Percentiles rank a stretch among this genome's conserved stretches.
Evolutionary conservation across 2,797 vertebrate genomes (phyloP).

Genomic region (Carduelis carduelis): DNA sequence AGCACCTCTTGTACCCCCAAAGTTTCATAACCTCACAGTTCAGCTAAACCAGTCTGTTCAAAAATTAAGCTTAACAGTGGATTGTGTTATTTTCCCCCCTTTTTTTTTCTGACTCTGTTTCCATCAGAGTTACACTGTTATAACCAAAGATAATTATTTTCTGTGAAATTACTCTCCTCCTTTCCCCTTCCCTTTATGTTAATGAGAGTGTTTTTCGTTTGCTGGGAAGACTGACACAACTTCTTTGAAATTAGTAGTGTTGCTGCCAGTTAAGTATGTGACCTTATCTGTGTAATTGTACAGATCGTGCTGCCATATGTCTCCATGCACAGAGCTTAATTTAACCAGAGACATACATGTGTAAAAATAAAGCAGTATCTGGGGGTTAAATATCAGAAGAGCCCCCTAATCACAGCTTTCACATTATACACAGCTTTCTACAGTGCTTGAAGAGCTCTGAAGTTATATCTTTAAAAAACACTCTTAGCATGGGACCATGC

Average conservation of each 20-base stretch:
- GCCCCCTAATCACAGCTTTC: constrained; percentile 30
- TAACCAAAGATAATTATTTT: constrained; percentile 21
- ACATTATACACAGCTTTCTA: background rate
- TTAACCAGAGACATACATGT: background rate
- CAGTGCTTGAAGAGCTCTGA: background rate
- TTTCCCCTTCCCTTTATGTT: background rate
- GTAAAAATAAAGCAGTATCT: constrained; percentile 52
- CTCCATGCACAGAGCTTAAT: constrained; percentile 44
- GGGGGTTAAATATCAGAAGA: constrained; percentile 51
- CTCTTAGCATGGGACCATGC: background rate
- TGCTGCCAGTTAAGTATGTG: constrained; percentile 51
- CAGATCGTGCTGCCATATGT: constrained; percentile 61
- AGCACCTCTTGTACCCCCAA: background rate
- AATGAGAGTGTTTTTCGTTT: constrained; percentile 19
- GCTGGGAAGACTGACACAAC: constrained; percentile 33
- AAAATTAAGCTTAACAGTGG: background rate
- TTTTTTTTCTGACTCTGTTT: background rate
- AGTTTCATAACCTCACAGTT: background rate
- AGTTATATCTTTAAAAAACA: background rate
- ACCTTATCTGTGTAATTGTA: constrained; percentile 57
- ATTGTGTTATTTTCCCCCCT: background rate
- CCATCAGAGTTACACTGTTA: background rate
- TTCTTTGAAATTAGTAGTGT: constrained; percentile 45
- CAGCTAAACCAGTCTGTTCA: background rate
- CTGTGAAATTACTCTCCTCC: background rate